Conservation (phyloP, 2,797 vertebrate genomes). For the Erpetoichthys calabaricus region DNA sequence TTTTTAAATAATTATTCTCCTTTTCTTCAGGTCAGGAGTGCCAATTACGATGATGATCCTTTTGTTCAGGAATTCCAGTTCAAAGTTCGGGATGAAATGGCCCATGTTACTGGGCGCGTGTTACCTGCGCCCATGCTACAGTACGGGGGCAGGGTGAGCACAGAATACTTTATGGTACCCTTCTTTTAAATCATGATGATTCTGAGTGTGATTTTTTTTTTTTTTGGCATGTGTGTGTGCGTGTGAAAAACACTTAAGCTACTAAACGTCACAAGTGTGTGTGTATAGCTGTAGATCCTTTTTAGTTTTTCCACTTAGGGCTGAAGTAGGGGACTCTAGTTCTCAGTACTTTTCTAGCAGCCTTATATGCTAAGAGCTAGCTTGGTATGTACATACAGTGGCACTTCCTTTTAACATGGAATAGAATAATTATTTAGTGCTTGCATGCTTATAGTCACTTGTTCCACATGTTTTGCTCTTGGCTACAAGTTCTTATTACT, state of each 20-base stretch:
- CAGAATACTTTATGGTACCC: slow-evolving; percentile 57
- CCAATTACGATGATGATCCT: slow-evolving; percentile 93
- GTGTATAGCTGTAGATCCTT: too few relatives aligned
- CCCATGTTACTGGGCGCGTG: slow-evolving; percentile 91
- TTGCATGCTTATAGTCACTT: too few relatives aligned
- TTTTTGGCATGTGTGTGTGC: background rate
- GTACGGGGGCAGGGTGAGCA: slow-evolving; percentile 93
- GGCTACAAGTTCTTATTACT: too few relatives aligned
- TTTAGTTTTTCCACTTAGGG: too few relatives aligned
- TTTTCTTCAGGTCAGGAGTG: slow-evolving; percentile 78
- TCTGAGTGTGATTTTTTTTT: slow-evolving; percentile 31
- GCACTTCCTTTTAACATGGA: too few relatives aligned
- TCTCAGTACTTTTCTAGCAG: too few relatives aligned
- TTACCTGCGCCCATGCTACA: slow-evolving; percentile 96
- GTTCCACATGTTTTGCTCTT: too few relatives aligned
- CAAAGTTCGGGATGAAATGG: slow-evolving; percentile 96
- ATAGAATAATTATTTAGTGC: too few relatives aligned
- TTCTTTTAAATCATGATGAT: slow-evolving; percentile 54
- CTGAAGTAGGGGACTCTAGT: too few relatives aligned
- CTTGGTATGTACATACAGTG: background rate
- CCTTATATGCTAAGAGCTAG: background rate
- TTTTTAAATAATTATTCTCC: slow-evolving; percentile 3
- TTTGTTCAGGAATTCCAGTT: slow-evolving; percentile 98
- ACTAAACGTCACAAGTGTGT: background rate
- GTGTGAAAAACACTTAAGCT: rapidly evolving